Evolutionary conservation across 2,888 invertebrate genomes (phyloP).

Genomic region (Ophion obscuratus): DNA sequence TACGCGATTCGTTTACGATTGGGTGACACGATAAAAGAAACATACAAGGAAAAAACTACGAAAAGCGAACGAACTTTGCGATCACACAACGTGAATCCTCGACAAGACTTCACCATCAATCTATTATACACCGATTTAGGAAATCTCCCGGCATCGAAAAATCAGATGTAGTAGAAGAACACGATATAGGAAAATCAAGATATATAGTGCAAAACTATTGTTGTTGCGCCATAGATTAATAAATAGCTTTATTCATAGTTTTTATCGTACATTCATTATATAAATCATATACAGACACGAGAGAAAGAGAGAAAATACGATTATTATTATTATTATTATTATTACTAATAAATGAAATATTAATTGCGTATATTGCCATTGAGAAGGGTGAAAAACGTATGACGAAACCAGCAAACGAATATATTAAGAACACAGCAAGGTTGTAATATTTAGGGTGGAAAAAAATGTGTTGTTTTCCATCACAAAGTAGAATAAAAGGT

Average conservation of each 20-base stretch:
- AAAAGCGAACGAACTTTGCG: slow-evolving; percentile 14
- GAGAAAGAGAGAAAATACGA: slow-evolving; percentile 53
- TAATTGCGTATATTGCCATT: slow-evolving; percentile 70
- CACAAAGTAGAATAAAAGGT: slow-evolving; percentile 63
- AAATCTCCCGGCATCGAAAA: slow-evolving; percentile 24
- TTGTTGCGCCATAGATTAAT: slow-evolving; percentile 69
- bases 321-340: slow-evolving; percentile 53
- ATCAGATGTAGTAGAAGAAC: background rate
- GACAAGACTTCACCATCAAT: slow-evolving; percentile 7
- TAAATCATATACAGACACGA: slow-evolving; percentile 74
- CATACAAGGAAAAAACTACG: slow-evolving; percentile 1
- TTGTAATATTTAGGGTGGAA: slow-evolving; percentile 72
- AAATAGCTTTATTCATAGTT: slow-evolving; percentile 77
- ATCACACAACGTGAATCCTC: slow-evolving; percentile 49
- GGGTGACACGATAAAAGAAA: background rate
- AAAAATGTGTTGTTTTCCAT: slow-evolving; percentile 63
- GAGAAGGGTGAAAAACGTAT: slow-evolving; percentile 49
- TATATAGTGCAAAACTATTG: slow-evolving; percentile 46
- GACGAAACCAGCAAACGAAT: slow-evolving; percentile 24
- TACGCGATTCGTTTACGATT: too few relatives aligned
- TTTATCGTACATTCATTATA: slow-evolving; percentile 77
- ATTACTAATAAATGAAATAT: slow-evolving; percentile 44
- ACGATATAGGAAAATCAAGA: slow-evolving; percentile 6
- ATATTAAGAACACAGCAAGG: slow-evolving; percentile 64
- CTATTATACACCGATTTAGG: slow-evolving; percentile 23